phyloP scores from a whole-genome alignment of 2,113 vertebrate species.

The Eptesicus fuscus region DNA sequence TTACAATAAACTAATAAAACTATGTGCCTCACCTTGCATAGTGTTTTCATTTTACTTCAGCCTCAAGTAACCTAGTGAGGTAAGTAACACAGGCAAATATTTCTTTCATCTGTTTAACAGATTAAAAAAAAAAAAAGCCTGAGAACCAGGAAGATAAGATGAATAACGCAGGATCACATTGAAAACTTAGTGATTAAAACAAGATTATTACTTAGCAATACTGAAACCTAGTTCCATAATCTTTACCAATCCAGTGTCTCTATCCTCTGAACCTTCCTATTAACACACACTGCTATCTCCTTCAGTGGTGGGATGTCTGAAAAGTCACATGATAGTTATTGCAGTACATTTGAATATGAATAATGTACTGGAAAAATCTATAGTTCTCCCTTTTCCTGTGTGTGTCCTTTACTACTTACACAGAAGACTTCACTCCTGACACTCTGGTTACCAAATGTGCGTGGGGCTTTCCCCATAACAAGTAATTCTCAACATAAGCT shows the following conservation, averaged over 20 bases:
- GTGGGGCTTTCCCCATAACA: background rate
- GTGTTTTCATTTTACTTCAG: conserved; percentile 7
- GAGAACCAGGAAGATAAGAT: background rate
- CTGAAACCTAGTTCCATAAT: background rate
- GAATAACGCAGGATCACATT: background rate
- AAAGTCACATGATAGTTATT: background rate
- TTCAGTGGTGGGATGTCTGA: background rate
- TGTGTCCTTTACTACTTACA: background rate
- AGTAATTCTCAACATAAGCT: background rate
- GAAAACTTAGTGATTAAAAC: background rate
- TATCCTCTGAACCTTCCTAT: background rate
- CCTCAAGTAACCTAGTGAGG: background rate
- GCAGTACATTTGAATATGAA: background rate
- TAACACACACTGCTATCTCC: background rate
- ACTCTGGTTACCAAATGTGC: background rate
- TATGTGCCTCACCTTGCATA: background rate
- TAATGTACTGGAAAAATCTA: background rate
- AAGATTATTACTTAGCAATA: background rate
- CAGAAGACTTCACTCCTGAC: background rate
- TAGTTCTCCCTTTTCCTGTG: background rate
- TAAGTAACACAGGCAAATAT: background rate
- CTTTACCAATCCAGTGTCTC: background rate
- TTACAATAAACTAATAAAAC: background rate
- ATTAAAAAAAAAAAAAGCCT: background rate
- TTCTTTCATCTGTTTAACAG: conserved; percentile 20